These are phyloP conservation scores for Glandiceps talaboti DNA, from an alignment of 53 echinoderm and acorn worm genomes.

Conservation along the genomic window DNA sequence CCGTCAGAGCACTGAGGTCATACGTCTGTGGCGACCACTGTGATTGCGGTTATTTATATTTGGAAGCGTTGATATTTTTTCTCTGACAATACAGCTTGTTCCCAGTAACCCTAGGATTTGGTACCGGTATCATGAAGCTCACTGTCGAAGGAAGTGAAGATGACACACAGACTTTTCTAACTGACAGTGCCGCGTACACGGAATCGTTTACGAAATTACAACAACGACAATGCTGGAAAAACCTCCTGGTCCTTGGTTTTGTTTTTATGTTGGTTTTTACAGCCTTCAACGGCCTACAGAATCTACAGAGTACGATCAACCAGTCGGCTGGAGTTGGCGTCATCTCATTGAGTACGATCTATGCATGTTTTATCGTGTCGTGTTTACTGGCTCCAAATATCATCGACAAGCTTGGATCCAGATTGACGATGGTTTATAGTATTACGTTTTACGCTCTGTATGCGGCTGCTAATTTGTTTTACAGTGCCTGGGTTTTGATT, in stretches of 20 bases:
- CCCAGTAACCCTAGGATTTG: too few relatives aligned
- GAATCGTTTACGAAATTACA: too few relatives aligned
- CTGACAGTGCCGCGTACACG: too few relatives aligned
- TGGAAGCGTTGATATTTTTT: too few relatives aligned
- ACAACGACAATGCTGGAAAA: not conserved
- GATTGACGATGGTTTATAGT: not conserved
- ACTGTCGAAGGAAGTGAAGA: too few relatives aligned
- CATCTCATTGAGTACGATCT: not conserved
- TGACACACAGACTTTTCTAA: too few relatives aligned
- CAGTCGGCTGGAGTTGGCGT: not conserved
- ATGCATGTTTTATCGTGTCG: not conserved
- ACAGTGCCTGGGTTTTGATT: not conserved
- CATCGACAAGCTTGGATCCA: not conserved
- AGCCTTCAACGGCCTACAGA: not conserved
- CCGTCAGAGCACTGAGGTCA: too few relatives aligned
- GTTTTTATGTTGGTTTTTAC: not conserved
- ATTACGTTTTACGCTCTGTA: not conserved
- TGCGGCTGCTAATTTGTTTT: not conserved
- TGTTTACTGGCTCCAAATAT: not conserved
- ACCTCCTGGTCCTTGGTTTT: not conserved
- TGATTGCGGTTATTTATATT: too few relatives aligned
- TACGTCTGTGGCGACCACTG: too few relatives aligned
- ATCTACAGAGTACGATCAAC: not conserved
- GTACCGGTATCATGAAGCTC: too few relatives aligned
- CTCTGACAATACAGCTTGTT: too few relatives aligned